Evolutionary conservation across 2,113 vertebrate genomes (phyloP), one percentile per base, ranked within the genome.

Genomic region (Buteo buteo): DNA sequence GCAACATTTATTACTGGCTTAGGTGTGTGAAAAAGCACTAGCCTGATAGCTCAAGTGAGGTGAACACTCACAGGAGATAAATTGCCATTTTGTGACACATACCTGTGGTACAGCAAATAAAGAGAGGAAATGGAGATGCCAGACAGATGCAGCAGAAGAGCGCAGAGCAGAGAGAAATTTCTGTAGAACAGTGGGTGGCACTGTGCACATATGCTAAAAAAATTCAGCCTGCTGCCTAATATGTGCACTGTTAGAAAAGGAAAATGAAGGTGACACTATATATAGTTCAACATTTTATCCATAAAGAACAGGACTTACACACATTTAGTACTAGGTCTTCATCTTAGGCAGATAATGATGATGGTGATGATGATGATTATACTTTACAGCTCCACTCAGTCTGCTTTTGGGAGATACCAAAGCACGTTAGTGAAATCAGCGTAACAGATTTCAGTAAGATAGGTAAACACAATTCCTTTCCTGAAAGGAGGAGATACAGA

Each of bases 181-280:
- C 62, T 67, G 50, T 58, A 65, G 80, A 91, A 94, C 95, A 61
- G 87, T 82, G 93, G 95, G 91, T 96, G 95, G 93, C 93, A 93
- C 95, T 96, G 80, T 96, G 80, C 61, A 78, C 95, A 73, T 78
- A 34, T 78, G 55, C 44, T 94, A 81, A 73, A 88, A 77, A 78
- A 59, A 32, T 32, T 77, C 59, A 73, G 61, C 42, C 36, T 72
- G 34, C 70, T 84, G 74, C 54, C 44, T 90, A 47, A 28, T 64
- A 31, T 58, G 67, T 76, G 34, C 42, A 81, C 42, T 42, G 52
- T 50, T 71, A 40, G 57, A 58, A 52, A 76, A 62, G 31, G 64
- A 87, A 90, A 90, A 90, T 71, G 73, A 94, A 94, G 93, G 79
- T 87, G 73, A 90, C 64, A 32, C 86, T 81, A 74, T 87, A 83